These are phyloP conservation scores for Acestrorhynchus altus DNA, from an alignment of 2,797 vertebrate species.

Conservation along the genomic window DNA sequence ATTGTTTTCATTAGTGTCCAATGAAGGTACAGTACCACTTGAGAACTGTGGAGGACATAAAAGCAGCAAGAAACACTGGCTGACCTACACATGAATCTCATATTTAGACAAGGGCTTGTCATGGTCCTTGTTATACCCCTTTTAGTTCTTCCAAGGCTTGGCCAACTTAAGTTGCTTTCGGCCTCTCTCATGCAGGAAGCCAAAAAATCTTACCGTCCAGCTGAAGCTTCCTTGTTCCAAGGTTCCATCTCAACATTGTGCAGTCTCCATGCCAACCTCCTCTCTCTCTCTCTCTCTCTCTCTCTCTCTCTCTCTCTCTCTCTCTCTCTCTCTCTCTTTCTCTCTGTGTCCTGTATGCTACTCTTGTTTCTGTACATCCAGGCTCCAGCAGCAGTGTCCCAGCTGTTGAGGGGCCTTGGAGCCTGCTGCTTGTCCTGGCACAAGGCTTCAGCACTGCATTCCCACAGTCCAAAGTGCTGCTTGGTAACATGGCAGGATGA, in stretches of 20 bases:
- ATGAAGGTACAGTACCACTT: neutral
- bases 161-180: conserved; percentile 21
- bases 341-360: conserved; percentile 37
- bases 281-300: conserved; percentile 13
- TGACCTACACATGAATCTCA: conserved; percentile 48
- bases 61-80: conserved; percentile 43
- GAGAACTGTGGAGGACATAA: neutral
- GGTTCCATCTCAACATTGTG: conserved; percentile 45
- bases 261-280: conserved; percentile 41
- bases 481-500: conserved; percentile 82
- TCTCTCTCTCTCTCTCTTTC: conserved; percentile 11
- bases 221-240: conserved; percentile 47
- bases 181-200: conserved; percentile 42
- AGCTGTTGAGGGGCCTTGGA: conserved; percentile 61
- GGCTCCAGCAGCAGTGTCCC: conserved; percentile 43
- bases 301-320: neutral
- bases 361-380: conserved; percentile 29
- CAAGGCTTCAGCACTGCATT: conserved; percentile 63
- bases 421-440: conserved; percentile 70
- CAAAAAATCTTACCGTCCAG: conserved; percentile 39
- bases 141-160: conserved; percentile 44
- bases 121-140: conserved; percentile 43
- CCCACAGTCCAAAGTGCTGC: conserved; percentile 83
- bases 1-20: conserved; percentile 6
- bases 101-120: conserved; percentile 46